A percentile compares a stretch with the other conserved stretches of the same genome.
These are phyloP conservation scores for Toxotes lorentzi DNA, from an alignment of 2,797 vertebrate genomes.

Conservation along the genomic window DNA sequence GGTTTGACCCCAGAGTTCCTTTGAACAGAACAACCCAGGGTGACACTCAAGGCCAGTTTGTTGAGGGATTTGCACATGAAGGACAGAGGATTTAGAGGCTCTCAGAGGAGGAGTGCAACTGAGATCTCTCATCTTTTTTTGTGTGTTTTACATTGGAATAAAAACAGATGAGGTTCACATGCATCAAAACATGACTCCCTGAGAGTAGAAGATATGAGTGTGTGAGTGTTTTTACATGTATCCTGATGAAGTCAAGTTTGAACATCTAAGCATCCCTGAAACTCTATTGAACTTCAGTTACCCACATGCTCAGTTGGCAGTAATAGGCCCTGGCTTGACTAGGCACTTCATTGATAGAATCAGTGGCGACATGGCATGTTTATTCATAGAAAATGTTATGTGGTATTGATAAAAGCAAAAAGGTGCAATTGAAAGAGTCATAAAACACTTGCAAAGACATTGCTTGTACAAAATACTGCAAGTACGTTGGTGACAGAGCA, in stretches of 20 bases:
- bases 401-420: slow-evolving; percentile 39
- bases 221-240: slow-evolving; percentile 44
- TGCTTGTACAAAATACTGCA: slow-evolving; percentile 28
- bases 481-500: background rate
- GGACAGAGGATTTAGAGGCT: slow-evolving; percentile 62
- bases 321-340: slow-evolving; percentile 16
- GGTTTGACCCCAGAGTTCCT: slow-evolving; percentile 77
- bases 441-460: slow-evolving; percentile 33
- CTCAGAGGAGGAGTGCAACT: slow-evolving; percentile 53
- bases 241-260: slow-evolving; percentile 42
- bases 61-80: slow-evolving; percentile 80
- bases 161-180: slow-evolving; percentile 63
- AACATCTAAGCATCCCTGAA: slow-evolving; percentile 63
- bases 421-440: slow-evolving; percentile 31
- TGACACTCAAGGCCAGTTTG: slow-evolving; percentile 71
- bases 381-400: slow-evolving; percentile 36
- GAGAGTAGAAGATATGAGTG: slow-evolving; percentile 6
- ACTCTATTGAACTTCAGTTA: slow-evolving; percentile 37
- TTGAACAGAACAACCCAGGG: slow-evolving; percentile 79
- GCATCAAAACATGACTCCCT: slow-evolving; percentile 28
- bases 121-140: slow-evolving; percentile 47
- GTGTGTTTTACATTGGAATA: slow-evolving; percentile 49
- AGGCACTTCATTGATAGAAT: slow-evolving; percentile 20
- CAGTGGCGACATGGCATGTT: slow-evolving; percentile 20
- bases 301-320: slow-evolving; percentile 31